phyloP scores from a whole-genome alignment of 2,888 invertebrate genomes.

The Chymomyza fuscimana region DNA sequence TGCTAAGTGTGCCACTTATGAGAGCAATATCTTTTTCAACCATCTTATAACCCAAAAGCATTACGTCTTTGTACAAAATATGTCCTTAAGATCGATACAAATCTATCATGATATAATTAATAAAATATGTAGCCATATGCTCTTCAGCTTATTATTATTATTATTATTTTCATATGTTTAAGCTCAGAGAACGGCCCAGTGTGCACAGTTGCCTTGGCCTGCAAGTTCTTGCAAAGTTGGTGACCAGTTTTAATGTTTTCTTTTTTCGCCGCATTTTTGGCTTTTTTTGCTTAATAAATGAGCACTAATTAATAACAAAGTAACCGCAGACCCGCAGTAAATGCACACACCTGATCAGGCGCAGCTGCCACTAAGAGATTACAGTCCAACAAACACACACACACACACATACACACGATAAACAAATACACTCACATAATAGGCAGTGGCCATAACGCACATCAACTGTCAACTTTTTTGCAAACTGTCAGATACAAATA shows the following conservation, averaged over 20 bases:
- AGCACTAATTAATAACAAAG: constrained; percentile 6
- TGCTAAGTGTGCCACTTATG: no score
- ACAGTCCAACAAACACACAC: background rate
- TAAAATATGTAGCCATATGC: no score
- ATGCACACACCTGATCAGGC: background rate
- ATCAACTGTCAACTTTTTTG: constrained; percentile 5
- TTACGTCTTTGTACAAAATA: no score
- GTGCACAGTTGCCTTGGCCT: background rate
- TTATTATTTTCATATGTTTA: no score
- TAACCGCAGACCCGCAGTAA: background rate
- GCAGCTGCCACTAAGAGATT: background rate
- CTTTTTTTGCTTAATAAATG: constrained; percentile 3
- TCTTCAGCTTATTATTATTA: no score
- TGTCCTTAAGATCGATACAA: no score
- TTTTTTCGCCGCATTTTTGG: background rate
- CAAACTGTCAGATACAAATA: constrained; percentile 4
- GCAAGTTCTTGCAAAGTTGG: background rate
- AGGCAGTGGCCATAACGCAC: background rate
- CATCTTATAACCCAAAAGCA: no score
- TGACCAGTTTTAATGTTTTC: background rate
- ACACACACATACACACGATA: background rate
- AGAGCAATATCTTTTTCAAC: no score
- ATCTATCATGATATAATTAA: no score
- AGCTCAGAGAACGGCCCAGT: no score
- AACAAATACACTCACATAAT: background rate